These are phyloP conservation scores for Pissodes strobi DNA, from an alignment of 1,140 invertebrate species.

Conservation along the genomic window DNA sequence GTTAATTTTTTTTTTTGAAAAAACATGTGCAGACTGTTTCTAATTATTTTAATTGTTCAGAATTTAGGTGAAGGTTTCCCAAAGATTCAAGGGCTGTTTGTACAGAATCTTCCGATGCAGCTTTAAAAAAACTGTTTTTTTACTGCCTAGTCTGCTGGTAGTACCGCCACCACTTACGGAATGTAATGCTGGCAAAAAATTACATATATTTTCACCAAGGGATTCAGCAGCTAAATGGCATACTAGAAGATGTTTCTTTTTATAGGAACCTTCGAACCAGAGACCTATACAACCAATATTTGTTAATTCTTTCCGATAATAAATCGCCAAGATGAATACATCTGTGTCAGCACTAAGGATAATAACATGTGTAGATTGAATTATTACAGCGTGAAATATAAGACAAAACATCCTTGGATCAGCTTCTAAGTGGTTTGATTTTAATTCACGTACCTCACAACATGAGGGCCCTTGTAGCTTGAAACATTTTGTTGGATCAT, in stretches of 20 bases:
- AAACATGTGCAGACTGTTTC: conserved; percentile 36
- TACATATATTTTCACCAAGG: conserved; percentile 29
- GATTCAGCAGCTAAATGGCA: conserved; percentile 40
- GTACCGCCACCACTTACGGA: conserved; percentile 17
- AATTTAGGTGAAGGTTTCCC: conserved; percentile 32
- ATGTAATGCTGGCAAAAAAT: conserved; percentile 39
- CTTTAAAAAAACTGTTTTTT: conserved; percentile 19
- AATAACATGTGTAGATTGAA: conserved; percentile 19
- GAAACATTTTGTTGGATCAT: conserved; percentile 39
- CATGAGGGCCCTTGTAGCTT: conserved; percentile 31
- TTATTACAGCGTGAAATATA: background rate
- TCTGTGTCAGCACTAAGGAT: conserved; percentile 28
- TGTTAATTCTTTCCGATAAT: conserved; percentile 30
- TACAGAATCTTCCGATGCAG: conserved; percentile 34
- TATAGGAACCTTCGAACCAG: conserved; percentile 31
- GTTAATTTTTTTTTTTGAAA: conserved; percentile 28
- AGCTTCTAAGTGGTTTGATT: conserved; percentile 24
- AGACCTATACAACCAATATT: conserved; percentile 32
- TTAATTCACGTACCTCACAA: conserved; percentile 31
- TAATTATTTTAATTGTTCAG: conserved; percentile 36
- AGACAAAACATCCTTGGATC: conserved; percentile 17
- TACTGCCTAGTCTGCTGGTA: conserved; percentile 21
- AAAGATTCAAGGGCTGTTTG: conserved; percentile 26
- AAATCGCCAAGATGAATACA: conserved; percentile 29
- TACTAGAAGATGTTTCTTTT: conserved; percentile 33